phyloP scores from a whole-genome alignment of 2,888 invertebrate genomes.

The Tachystola acroxantha region DNA sequence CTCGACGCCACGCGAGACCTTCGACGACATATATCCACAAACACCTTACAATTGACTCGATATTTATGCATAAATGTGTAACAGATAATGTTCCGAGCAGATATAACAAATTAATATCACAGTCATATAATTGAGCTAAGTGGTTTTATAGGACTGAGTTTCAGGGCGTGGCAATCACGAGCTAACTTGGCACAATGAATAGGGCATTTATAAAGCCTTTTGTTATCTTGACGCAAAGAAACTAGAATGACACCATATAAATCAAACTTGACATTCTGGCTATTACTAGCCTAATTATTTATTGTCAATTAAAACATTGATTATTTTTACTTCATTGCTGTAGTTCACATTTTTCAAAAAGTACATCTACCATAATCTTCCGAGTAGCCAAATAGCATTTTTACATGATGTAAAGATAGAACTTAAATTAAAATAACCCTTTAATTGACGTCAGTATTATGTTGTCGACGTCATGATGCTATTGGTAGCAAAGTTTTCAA shows the following conservation, averaged over 20 bases:
- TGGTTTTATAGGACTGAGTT: slow-evolving; percentile 56
- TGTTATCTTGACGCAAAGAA: slow-evolving; percentile 39
- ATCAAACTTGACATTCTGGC: slow-evolving; percentile 19
- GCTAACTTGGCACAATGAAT: slow-evolving; percentile 34
- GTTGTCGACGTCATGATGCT: no score
- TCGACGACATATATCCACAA: slow-evolving; percentile 33
- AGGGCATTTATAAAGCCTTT: slow-evolving; percentile 46
- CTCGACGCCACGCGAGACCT: slow-evolving; percentile 44
- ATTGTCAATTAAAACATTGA: no score
- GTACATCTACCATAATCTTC: no score
- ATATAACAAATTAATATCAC: slow-evolving; percentile 55
- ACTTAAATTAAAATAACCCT: no score
- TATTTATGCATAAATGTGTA: slow-evolving; percentile 35
- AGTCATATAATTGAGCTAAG: slow-evolving; percentile 49
- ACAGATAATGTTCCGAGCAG: neutral
- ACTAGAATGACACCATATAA: slow-evolving; percentile 26
- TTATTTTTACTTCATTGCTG: neutral
- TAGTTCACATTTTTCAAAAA: no score
- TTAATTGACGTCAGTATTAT: no score
- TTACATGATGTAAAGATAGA: no score
- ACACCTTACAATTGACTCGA: slow-evolving; percentile 40
- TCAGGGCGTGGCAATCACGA: slow-evolving; percentile 69
- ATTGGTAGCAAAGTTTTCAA: no score
- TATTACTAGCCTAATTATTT: no score
- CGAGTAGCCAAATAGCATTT: no score